Evolutionary conservation across 92 coral and sea anemone species (phyloP), one percentile per base, ranked within the genome.

Genomic region (Actinernus sp.): DNA sequence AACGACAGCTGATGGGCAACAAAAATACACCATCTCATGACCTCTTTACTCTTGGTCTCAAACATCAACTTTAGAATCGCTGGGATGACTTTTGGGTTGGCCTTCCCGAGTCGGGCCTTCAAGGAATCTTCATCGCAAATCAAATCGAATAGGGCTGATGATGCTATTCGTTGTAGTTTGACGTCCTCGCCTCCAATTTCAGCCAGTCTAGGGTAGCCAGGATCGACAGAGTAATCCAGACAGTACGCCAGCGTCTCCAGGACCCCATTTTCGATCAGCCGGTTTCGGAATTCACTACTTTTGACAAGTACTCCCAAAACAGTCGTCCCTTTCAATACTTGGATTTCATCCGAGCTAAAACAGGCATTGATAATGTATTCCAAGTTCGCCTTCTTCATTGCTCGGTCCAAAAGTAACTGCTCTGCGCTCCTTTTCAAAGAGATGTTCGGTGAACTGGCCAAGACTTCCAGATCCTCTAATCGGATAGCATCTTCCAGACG

Each of bases 11-110:
- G 97, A 65, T 94, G 97, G 18, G 76, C 58, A 0, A 78, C 63
- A 34, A 74, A 91, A 21, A 94, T 46, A 30, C 95, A 66, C 98
- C 92, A 91, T 13, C 91, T 87, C 85, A 91, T 82, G n/a, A 87
- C 82, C 47, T 94, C 98, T 43, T 86, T 87, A 39, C 87, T 91
- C 2, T 64, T 64, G 1, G 97, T 58, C 33, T 45, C 89, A 27
- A 74, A 48, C 85, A 94, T 76, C 31, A 94, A 74, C 10, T 80
- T 62, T 14, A 94, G 49, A 7, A 91, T 58, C 13, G 86, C 61
- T 27, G 76, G 78, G 7, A 94, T 24, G 21, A 91, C 44, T 4
- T 86, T 67, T 3, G 97, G 82, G 31, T 86, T 88, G 4, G 79
- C 60, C 16, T 78, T 65, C 3, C 74, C 68, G 4, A 94, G 82